These are phyloP conservation scores for Stratiomys singularior DNA, from an alignment of 2,888 invertebrate genomes.

Conservation along the genomic window DNA sequence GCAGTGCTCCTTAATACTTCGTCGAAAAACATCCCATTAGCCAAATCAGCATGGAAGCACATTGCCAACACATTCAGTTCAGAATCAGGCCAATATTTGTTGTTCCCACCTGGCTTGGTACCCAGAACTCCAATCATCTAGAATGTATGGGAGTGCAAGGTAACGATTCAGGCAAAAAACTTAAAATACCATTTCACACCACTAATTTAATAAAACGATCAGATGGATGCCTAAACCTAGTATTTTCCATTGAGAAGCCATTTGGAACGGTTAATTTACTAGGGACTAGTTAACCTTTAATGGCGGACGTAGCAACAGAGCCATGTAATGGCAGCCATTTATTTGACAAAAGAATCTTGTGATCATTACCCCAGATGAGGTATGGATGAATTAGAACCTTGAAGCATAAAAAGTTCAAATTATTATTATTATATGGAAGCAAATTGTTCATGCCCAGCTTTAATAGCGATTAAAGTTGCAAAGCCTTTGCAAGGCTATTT, in stretches of 20 bases:
- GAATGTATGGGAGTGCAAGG: conserved; percentile 30
- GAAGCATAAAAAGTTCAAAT: too few species aligned
- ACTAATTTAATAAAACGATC: conserved; percentile 36
- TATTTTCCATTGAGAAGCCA: not conserved
- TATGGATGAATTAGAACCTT: not conserved
- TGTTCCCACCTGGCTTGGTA: too few species aligned
- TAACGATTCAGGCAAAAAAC: conserved; percentile 3
- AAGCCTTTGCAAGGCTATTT: too few species aligned
- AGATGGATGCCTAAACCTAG: not conserved
- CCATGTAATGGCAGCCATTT: not conserved
- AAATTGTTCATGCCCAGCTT: too few species aligned
- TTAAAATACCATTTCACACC: conserved; percentile 28
- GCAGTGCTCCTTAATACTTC: not conserved
- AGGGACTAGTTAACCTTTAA: not conserved
- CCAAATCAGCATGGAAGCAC: conserved; percentile 6
- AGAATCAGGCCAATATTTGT: not conserved
- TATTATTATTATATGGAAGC: too few species aligned
- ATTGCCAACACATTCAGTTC: not conserved
- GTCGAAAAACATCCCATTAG: not conserved
- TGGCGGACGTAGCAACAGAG: not conserved
- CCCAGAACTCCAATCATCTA: too few species aligned
- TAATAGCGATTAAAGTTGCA: too few species aligned
- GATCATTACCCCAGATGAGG: not conserved
- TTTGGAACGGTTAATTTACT: not conserved
- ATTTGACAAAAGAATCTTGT: not conserved